These are phyloP conservation scores for Lanistes nyassanus DNA, from an alignment of 1,140 invertebrate species.

Conservation along the genomic window DNA sequence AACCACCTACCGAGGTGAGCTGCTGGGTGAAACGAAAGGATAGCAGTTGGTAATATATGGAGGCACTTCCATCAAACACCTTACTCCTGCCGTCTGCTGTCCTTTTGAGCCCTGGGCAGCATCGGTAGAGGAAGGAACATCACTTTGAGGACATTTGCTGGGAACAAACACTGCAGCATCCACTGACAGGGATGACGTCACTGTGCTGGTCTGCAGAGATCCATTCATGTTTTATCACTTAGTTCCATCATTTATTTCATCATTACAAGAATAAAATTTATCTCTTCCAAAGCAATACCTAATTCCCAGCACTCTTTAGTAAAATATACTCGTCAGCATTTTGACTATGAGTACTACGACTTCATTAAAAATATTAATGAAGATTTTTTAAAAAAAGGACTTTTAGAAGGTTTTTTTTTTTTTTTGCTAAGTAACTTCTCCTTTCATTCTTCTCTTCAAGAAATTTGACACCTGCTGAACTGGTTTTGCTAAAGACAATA, in stretches of 20 bases:
- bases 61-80: slow-evolving; percentile 37
- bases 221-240: too few relatives aligned
- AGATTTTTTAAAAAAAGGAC: background rate
- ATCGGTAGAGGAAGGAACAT: background rate
- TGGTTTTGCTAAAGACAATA: background rate
- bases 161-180: slow-evolving; percentile 42
- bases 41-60: slow-evolving; percentile 54
- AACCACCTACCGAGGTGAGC: slow-evolving; percentile 1
- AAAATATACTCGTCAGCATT: too few relatives aligned
- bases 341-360: background rate
- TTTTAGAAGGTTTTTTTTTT: background rate
- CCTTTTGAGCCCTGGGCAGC: background rate
- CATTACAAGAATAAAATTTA: background rate
- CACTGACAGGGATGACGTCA: slow-evolving; percentile 23
- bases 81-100: background rate
- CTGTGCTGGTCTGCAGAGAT: background rate
- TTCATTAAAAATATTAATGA: background rate
- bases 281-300: background rate
- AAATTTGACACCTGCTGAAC: background rate
- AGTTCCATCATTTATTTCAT: too few relatives aligned
- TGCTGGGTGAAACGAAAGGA: slow-evolving; percentile 29
- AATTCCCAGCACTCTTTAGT: too few relatives aligned
- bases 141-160: background rate
- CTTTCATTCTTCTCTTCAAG: background rate
- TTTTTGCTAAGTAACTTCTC: background rate